Evolutionary conservation across 1,140 invertebrate species (phyloP), one percentile per base, ranked within the genome.

Genomic region (Popillia japonica): DNA sequence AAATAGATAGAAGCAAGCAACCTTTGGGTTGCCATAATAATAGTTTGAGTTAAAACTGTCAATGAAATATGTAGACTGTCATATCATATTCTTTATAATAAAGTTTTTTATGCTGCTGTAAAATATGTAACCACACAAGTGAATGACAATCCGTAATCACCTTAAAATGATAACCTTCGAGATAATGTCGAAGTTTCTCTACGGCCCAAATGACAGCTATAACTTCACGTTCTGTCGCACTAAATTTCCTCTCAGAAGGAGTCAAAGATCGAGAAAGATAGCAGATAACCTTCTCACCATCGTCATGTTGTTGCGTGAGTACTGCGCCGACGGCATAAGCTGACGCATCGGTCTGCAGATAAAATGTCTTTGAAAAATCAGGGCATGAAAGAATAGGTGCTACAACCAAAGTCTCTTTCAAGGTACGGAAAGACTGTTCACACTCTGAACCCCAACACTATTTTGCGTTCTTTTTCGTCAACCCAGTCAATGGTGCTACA

Each of bases 401-500:
- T 10, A 14, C 8, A 44, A 44, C 42, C 42, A 44, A 44, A 8
- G 14, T 44, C 42, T 44, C 14, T 44, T 44, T 44, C 42, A 44
- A 14, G 2, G 42, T 44, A 10, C 14, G 42, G 14, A 44, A 14
- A 9, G 42, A 34, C 27, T 14, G 14, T 44, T 44, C 42, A 7
- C 42, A 44, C 7, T 44, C 2, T 4, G 42, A 8, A 44, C 4
- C 4, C 27, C 27, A 34, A 34, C 4, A 4, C 27, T 4, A 34
- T 34, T 34, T 34, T 2, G 27, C 27, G 4, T 34, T 34, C 27
- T 34, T 34, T 34, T 34, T 34, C 27, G 27, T 20, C 6, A 86
- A 73, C 8, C 78, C 17, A 55, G 78, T 84, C 7, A 89, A 77
- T 0, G 87, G 86, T 72, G 84, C 80, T 0, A 83, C 76, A 0